These are phyloP conservation scores for Monopterus albus DNA, from an alignment of 2,113 vertebrate genomes.

Conservation along the genomic window DNA sequence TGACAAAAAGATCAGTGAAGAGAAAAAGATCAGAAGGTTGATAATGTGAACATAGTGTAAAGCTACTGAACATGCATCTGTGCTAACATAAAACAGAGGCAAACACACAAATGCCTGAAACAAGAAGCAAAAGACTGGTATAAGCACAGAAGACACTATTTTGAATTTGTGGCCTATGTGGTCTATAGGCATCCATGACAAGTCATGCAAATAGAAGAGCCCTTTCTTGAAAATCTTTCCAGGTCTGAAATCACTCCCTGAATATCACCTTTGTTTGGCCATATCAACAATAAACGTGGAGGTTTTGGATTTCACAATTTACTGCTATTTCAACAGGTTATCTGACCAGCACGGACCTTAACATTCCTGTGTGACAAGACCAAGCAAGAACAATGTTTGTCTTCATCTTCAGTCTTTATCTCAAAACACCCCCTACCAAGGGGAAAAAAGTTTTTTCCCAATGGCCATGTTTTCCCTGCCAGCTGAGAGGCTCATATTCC, in stretches of 20 bases:
- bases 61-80: conserved; percentile 19
- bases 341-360: conserved; percentile 37
- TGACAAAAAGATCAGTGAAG: too few species aligned
- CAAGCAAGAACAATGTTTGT: conserved; percentile 73
- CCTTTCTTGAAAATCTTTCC: conserved; percentile 24
- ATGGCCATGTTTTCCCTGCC: conserved; percentile 42
- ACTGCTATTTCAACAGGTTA: conserved; percentile 48
- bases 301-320: conserved; percentile 63
- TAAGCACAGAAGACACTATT: neutral
- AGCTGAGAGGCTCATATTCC: conserved; percentile 47
- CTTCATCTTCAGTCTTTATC: conserved; percentile 66
- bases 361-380: conserved; percentile 63
- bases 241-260: conserved; percentile 38
- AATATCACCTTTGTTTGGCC: conserved; percentile 66
- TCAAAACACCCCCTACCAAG: conserved; percentile 16
- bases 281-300: conserved; percentile 55
- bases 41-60: too few species aligned
- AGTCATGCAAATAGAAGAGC: conserved; percentile 26
- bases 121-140: neutral
- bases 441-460: conserved; percentile 18
- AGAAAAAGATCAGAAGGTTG: too few species aligned
- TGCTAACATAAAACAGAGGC: conserved; percentile 12
- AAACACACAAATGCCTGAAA: neutral
- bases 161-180: neutral
- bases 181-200: conserved; percentile 8